phyloP scores from a whole-genome alignment of 1,140 invertebrate genomes.

The Drosophila funebris region DNA sequence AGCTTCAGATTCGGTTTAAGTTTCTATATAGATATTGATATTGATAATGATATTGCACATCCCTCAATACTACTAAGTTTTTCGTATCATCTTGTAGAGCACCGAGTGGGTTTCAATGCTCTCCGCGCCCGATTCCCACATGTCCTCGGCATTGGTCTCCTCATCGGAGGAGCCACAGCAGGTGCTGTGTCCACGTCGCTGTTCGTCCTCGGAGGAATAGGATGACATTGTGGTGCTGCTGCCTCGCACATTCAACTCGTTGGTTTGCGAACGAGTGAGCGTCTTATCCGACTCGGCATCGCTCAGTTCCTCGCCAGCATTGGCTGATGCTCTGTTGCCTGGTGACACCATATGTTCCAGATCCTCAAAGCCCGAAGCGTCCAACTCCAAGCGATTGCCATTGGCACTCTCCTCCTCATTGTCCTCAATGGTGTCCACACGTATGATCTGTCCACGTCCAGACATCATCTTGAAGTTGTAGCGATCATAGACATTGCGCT shows the following conservation, averaged over 20 bases:
- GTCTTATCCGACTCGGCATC: conserved; percentile 80
- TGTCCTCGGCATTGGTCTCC: conserved; percentile 89
- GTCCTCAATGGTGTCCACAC: conserved; percentile 80
- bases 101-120: conserved; percentile 93
- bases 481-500: conserved; percentile 78
- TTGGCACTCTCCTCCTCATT: conserved; percentile 71
- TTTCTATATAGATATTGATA: not conserved
- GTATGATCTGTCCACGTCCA: conserved; percentile 69
- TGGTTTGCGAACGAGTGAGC: conserved; percentile 56
- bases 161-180: conserved; percentile 85
- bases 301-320: conserved; percentile 47
- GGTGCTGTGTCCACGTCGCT: conserved; percentile 59
- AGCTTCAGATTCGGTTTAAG: not conserved
- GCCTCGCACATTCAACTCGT: conserved; percentile 54
- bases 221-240: conserved; percentile 53
- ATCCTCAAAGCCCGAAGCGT: conserved; percentile 68
- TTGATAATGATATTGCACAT: conserved; percentile 60
- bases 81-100: conserved; percentile 88
- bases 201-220: conserved; percentile 71
- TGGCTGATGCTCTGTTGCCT: conserved; percentile 20
- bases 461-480: conserved; percentile 79
- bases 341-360: conserved; percentile 79
- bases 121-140: conserved; percentile 92
- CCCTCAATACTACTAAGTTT: conserved; percentile 55
- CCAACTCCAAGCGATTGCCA: conserved; percentile 37